Evolutionary conservation across 2,797 vertebrate genomes (phyloP).

Genomic region (Nyctibius grandis): DNA sequence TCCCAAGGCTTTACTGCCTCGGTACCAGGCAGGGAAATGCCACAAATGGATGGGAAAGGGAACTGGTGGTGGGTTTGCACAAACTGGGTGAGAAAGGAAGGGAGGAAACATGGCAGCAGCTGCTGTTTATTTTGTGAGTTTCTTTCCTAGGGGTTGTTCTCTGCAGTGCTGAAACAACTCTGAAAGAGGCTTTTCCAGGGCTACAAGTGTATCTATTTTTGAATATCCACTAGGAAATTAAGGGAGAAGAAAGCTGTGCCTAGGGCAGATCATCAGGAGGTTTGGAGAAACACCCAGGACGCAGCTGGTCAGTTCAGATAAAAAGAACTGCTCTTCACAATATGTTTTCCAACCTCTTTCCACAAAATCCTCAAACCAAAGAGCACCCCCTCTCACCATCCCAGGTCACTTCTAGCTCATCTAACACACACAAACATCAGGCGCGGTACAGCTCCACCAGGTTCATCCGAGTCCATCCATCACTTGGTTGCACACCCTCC

Average conservation of each 20-base stretch:
- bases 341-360: neutral
- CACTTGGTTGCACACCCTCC: neutral
- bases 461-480: neutral
- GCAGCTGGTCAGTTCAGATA: constrained; percentile 24
- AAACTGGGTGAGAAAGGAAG: neutral
- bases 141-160: constrained; percentile 59
- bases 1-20: neutral
- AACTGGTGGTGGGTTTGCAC: neutral
- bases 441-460: neutral
- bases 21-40: neutral
- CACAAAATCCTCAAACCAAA: neutral
- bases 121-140: constrained; percentile 58
- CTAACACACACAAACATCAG: accelerated
- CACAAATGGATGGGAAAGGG: neutral
- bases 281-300: neutral
- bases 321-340: neutral
- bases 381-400: neutral
- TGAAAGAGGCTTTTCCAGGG: constrained; percentile 58
- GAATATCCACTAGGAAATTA: constrained; percentile 55
- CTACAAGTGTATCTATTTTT: constrained; percentile 60
- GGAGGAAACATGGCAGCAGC: constrained; percentile 31
- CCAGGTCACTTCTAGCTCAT: neutral
- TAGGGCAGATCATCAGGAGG: constrained; percentile 6
- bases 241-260: constrained; percentile 19
- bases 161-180: constrained; percentile 55